Base-by-base conservation (phyloP, 1,140 invertebrate genomes). In the Steinernema khuongi region DNA sequence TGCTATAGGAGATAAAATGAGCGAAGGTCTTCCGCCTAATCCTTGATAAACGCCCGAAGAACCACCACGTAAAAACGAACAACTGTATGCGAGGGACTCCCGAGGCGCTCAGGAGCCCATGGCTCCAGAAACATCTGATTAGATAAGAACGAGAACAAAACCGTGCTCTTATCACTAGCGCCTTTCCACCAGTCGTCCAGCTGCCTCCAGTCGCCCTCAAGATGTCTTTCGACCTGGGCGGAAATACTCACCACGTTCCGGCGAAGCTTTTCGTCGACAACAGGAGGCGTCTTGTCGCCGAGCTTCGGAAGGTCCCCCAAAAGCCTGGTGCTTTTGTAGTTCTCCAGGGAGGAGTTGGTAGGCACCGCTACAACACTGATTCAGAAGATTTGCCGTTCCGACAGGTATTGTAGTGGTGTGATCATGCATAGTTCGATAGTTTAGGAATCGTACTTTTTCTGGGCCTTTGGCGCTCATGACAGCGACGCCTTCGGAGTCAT, bases 381-480 rank as follows among this genome's bases (percentile, higher is more conserved):
- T 70, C 80, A 30, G 76, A 78, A 41, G 80, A 81, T 36, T 68
- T 82, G 19, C 72, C 80, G 18, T 83, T 81, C 41, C 67, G 80
- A 36, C 80, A 81, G n/a, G n/a, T n/a, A n/a, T n/a, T n/a, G n/a
- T n/a, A n/a, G n/a, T n/a, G n/a, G n/a, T n/a, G n/a, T n/a, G n/a
- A n/a, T n/a, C n/a, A n/a, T n/a, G n/a, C n/a, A n/a, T n/a, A n/a
- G n/a, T n/a, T n/a, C n/a, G n/a, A 74, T n/a, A n/a, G n/a, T n/a
- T n/a, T n/a, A n/a, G 50, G 80, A 81, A 70, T 81, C 80, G 1
- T 81, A 81, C 69, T 81, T 81, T 60, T 81, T 81, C 77, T 81
- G 80, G 80, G 72, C 80, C 4, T 81, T 81, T 73, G 80, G 80
- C 32, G 80, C 83, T 26, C 80, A 81, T 43, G 80, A 81, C 70